These are phyloP conservation scores for Hypena proboscidalis DNA, from an alignment of 2,888 invertebrate genomes.

Conservation along the genomic window DNA sequence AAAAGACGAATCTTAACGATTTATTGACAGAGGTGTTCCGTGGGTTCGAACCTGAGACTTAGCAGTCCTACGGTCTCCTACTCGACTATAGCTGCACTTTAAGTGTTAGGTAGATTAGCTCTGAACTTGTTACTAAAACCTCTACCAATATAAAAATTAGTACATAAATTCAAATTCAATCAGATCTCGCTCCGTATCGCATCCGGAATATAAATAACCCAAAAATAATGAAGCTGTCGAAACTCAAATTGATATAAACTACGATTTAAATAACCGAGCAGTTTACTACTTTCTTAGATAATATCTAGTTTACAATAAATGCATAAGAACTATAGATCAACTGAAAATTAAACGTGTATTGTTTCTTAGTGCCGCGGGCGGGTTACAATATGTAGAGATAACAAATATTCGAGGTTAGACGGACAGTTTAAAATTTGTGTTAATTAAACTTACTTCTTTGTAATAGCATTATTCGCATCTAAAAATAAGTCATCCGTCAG, in stretches of 20 bases:
- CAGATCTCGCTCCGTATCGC: neutral
- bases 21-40: too few species aligned
- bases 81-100: too few species aligned
- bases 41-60: too few species aligned
- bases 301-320: slow-evolving; percentile 19
- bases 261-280: slow-evolving; percentile 3
- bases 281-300: slow-evolving; percentile 30
- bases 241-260: slow-evolving; percentile 35
- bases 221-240: slow-evolving; percentile 44
- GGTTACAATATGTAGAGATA: slow-evolving; percentile 24
- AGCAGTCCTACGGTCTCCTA: too few species aligned
- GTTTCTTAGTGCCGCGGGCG: slow-evolving; percentile 23
- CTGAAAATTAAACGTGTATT: slow-evolving; percentile 32
- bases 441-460: too few species aligned
- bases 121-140: too few species aligned
- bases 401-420: neutral
- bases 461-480: too few species aligned
- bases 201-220: slow-evolving; percentile 20
- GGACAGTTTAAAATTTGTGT: slow-evolving; percentile 3
- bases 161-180: slow-evolving; percentile 1
- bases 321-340: slow-evolving; percentile 18
- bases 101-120: too few species aligned
- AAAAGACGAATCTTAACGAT: too few species aligned
- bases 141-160: too few species aligned
- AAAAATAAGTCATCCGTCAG: too few species aligned